Percentiles rank a stretch among this genome's conserved stretches.
Evolutionary conservation across 2,888 invertebrate species (phyloP).

Genomic region (Pyrocoelia pectoralis): DNA sequence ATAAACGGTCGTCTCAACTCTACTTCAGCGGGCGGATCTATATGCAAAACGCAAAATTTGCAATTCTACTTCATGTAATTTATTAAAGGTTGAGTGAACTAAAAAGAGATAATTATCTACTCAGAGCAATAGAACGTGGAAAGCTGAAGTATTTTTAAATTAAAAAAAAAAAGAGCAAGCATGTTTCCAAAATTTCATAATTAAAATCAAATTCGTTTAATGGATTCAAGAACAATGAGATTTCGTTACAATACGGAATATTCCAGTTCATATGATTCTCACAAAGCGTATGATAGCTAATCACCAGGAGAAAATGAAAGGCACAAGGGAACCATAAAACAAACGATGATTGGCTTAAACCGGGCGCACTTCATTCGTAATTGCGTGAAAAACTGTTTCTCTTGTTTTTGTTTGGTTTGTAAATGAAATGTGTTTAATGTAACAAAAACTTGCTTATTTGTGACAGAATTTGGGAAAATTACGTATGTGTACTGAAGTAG

Average conservation of each 20-base stretch:
- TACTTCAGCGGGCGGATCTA: slow-evolving; percentile 32
- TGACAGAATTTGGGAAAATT: slow-evolving; percentile 37
- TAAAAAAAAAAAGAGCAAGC: background rate
- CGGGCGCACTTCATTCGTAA: slow-evolving; percentile 45
- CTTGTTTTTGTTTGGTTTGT: slow-evolving; percentile 42
- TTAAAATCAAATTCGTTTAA: background rate
- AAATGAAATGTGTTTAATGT: slow-evolving; percentile 38
- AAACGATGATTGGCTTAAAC: slow-evolving; percentile 45
- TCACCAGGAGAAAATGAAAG: slow-evolving; percentile 27
- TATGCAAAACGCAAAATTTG: slow-evolving; percentile 37
- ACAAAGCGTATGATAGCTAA: slow-evolving; percentile 27
- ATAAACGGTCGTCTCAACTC: slow-evolving; percentile 40
- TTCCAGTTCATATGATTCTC: slow-evolving; percentile 25
- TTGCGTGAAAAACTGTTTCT: slow-evolving; percentile 44
- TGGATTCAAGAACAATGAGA: slow-evolving; percentile 12
- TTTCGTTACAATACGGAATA: slow-evolving; percentile 22
- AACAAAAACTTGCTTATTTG: slow-evolving; percentile 35
- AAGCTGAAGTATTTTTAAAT: background rate
- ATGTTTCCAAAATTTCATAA: background rate
- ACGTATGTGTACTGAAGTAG: slow-evolving; percentile 16
- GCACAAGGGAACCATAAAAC: slow-evolving; percentile 37
- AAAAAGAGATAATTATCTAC: slow-evolving; percentile 36
- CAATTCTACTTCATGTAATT: slow-evolving; percentile 33
- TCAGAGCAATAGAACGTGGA: slow-evolving; percentile 19
- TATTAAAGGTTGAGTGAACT: slow-evolving; percentile 33